phyloP scores from a whole-genome alignment of 2,888 invertebrate species.

The Ecdyonurus torrentis region DNA sequence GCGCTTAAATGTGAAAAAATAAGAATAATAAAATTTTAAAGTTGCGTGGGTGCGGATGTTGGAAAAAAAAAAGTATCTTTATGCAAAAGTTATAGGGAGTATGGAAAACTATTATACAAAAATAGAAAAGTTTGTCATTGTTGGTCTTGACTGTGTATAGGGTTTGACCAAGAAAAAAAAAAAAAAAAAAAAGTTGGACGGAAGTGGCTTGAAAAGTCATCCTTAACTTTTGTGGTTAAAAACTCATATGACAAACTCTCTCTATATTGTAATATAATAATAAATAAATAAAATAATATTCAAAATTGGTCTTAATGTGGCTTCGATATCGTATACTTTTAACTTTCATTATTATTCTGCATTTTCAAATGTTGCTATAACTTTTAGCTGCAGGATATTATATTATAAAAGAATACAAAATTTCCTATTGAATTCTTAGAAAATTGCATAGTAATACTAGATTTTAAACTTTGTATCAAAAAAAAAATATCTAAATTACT shows the following conservation, averaged over 20 bases:
- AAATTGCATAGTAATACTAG: too few species aligned
- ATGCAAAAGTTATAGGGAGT: background rate
- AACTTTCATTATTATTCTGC: too few species aligned
- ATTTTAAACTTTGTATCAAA: too few species aligned
- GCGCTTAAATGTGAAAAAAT: background rate
- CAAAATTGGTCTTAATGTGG: background rate
- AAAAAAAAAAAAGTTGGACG: background rate
- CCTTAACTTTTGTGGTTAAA: background rate
- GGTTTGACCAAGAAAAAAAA: too few species aligned
- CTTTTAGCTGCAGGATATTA: too few species aligned
- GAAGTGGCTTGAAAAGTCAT: background rate
- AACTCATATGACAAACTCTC: background rate
- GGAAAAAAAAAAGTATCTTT: background rate
- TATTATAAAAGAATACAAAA: too few species aligned
- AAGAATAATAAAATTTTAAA: background rate
- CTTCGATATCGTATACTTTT: background rate
- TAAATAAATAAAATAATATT: background rate
- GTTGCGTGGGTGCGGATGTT: background rate
- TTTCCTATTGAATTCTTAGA: too few species aligned
- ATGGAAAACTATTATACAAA: background rate
- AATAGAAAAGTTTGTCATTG: too few species aligned
- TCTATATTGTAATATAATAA: background rate
- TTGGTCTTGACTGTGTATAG: too few species aligned
- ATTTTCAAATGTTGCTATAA: too few species aligned
- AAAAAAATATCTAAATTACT: too few species aligned